Percentiles rank a stretch among this genome's conserved stretches.
phyloP scores from a whole-genome alignment of 2,888 invertebrate genomes.

The Heliconius hortense region DNA sequence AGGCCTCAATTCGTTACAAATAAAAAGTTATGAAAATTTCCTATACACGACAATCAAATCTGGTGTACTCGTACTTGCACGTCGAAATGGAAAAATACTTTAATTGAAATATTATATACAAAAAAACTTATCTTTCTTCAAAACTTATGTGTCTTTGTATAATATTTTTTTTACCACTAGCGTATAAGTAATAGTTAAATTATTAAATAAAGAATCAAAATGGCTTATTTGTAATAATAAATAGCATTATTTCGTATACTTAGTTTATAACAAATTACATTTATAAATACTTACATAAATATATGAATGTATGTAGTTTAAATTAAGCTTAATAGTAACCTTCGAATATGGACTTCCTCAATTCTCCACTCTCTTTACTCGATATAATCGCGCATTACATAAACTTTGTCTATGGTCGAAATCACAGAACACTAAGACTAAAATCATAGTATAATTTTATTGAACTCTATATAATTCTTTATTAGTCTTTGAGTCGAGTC shows the following conservation, averaged over 20 bases:
- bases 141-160: no score
- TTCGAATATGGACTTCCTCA: conserved; percentile 42
- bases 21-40: no score
- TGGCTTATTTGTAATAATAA: not conserved
- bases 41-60: no score
- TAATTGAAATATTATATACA: no score
- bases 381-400: conserved; percentile 35
- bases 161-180: no score
- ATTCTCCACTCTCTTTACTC: conserved; percentile 42
- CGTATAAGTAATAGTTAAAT: no score
- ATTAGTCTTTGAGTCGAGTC: not conserved
- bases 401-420: conserved; percentile 37
- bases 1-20: no score
- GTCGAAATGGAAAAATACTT: no score
- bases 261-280: not conserved
- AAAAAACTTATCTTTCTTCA: no score
- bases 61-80: no score
- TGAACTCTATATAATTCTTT: not conserved
- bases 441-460: not conserved
- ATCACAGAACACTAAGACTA: not conserved
- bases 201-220: not conserved
- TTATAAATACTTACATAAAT: not conserved
- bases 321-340: conserved; percentile 38
- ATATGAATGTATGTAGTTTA: conserved; percentile 31
- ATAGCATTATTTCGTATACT: not conserved